phyloP scores from a whole-genome alignment of 2,888 invertebrate genomes.

The Unio pictorum region DNA sequence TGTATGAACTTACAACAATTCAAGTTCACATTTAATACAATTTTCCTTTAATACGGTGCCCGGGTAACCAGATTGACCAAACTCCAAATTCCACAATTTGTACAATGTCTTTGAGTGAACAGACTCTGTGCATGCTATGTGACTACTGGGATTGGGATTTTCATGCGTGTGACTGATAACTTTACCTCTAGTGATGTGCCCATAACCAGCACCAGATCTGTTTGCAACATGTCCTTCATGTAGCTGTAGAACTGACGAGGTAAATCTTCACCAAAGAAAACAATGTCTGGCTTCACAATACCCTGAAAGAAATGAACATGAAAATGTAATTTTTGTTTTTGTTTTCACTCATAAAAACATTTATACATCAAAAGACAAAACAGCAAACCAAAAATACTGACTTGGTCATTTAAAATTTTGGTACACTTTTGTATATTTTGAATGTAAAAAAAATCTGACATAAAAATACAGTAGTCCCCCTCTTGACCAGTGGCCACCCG shows the following conservation, averaged over 20 bases:
- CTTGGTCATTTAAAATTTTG: no score
- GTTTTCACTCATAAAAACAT: background rate
- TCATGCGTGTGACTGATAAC: background rate
- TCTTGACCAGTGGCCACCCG: no score
- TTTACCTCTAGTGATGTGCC: slow-evolving; percentile 72
- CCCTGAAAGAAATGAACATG: slow-evolving; percentile 45
- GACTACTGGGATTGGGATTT: background rate
- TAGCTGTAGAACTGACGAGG: slow-evolving; percentile 68
- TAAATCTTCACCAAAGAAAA: slow-evolving; percentile 72
- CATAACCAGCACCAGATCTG: slow-evolving; percentile 71
- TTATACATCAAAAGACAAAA: no score
- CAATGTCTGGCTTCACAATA: slow-evolving; percentile 69
- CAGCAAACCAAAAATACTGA: no score
- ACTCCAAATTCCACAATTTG: no score
- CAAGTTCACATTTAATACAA: no score
- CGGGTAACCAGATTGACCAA: no score
- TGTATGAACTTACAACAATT: no score
- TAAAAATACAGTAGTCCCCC: no score
- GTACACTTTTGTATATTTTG: no score
- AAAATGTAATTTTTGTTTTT: background rate
- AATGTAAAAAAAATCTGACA: no score
- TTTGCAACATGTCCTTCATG: slow-evolving; percentile 66
- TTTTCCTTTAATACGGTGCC: no score
- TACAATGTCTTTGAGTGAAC: background rate
- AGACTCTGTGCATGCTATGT: background rate